phyloP scores from a whole-genome alignment of 2,113 vertebrate species.

The Physeter macrocephalus region DNA sequence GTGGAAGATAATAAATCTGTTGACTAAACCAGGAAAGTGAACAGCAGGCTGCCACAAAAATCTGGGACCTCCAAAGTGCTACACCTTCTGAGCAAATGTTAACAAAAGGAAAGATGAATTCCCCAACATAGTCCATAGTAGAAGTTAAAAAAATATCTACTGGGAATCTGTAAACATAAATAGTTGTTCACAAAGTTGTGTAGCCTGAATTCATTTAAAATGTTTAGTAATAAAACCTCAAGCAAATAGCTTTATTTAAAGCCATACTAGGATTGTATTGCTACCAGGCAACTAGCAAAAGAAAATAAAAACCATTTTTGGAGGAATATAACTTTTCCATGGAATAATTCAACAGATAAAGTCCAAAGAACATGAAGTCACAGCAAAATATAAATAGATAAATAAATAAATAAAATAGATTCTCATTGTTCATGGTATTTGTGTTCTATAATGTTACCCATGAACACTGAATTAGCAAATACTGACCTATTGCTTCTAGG shows the following conservation, averaged over 20 bases:
- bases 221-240: neutral
- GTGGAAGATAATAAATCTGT: neutral
- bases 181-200: neutral
- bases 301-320: neutral
- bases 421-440: neutral
- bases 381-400: neutral
- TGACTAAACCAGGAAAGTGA: neutral
- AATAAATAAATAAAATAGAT: neutral
- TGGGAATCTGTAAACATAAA: neutral
- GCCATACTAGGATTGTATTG: neutral
- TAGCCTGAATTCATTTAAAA: neutral
- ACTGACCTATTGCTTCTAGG: neutral
- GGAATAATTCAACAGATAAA: neutral
- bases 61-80: neutral
- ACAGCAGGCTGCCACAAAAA: neutral
- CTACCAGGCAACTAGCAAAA: neutral
- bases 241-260: neutral
- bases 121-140: neutral
- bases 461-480: neutral
- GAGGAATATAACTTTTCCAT: neutral
- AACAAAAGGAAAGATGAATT: neutral
- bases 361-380: neutral
- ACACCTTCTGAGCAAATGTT: neutral
- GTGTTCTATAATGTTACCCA: neutral
- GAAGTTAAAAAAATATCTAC: neutral